Base-by-base conservation (phyloP, 2,113 vertebrate genomes). In the Cyprinodon tularosa region DNA sequence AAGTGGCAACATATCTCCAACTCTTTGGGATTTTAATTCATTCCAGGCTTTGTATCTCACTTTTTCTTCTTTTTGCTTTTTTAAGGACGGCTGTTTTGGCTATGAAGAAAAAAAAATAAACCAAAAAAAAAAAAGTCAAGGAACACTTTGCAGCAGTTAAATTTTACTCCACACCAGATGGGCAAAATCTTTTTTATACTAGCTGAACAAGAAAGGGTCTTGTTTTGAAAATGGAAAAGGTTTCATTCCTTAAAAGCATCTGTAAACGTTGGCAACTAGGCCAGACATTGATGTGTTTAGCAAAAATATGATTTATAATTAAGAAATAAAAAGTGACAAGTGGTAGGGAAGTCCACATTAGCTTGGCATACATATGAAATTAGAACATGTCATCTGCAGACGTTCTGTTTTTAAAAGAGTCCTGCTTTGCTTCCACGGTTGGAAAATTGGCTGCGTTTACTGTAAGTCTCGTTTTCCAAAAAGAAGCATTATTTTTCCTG, bases 1-100 rank as follows among this genome's bases (percentile, higher is more conserved):
- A 65, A 39, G 81, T 64, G 78, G 12, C 17, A 15, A 62, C 61
- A 3, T 65, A 36, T 76, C 29, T 74, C 39, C 22, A 50, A n/a
- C 44, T 62, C 36, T 83, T 9, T 47, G 59, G 66, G 68, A 62
- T 40, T 12, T 13, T 22, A 48, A 72, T 57, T 37, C 22, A 57
- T 20, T 22, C n/a, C 4, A 47, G 29, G 66, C 36, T 3, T n/a
- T 0, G 64, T 60, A 40, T 66, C 63, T 61, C 60, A 6, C 38
- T 7, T 62, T 61, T 36, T 12, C 6, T 50, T 17, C 47, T 2
- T 11, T 2, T 20, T 20, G 38, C 20, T 29, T 77, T 38, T 40
- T 39, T 48, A 47, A 66, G 17, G 37, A 11, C 47, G 36, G 22
- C 39, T 37, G 1, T n/a, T 37, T 73, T 53, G 50, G 50, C 68